Evolutionary conservation across 2,113 vertebrate species (phyloP).

Genomic region (Oncorhynchus keta): DNA sequence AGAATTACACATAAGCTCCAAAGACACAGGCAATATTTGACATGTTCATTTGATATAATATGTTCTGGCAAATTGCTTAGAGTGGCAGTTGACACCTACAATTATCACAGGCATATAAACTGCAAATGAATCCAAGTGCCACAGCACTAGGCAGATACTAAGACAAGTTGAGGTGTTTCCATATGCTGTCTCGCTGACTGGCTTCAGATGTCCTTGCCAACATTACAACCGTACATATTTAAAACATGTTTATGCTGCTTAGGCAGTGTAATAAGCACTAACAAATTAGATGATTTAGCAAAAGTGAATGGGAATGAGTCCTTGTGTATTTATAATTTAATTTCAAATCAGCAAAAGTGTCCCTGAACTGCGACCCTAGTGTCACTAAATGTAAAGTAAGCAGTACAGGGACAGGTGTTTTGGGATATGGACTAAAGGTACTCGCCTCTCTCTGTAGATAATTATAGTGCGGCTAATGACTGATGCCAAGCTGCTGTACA

Average conservation of each 20-base stretch:
- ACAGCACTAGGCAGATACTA: constrained; percentile 18
- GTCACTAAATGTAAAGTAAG: not conserved
- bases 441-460: constrained; percentile 45
- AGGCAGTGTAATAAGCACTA: not conserved
- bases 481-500: constrained; percentile 66
- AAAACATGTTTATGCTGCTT: not conserved
- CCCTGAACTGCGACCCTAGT: not conserved
- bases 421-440: not conserved
- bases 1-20: not conserved
- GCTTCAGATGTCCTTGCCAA: constrained; percentile 11
- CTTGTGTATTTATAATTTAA: not conserved
- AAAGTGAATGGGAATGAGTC: not conserved
- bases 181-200: constrained; percentile 32
- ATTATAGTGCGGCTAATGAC: constrained; percentile 61
- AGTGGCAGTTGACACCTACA: constrained; percentile 54
- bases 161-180: constrained; percentile 30
- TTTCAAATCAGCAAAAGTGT: not conserved
- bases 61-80: constrained; percentile 45
- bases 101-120: constrained; percentile 45
- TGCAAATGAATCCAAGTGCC: constrained; percentile 56
- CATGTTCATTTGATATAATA: constrained; percentile 40
- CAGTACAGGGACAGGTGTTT: constrained; percentile 43
- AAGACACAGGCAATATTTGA: constrained; percentile 26
- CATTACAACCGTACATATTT: not conserved
- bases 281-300: not conserved